These are phyloP conservation scores for Paramormyrops hopkinsi DNA, from an alignment of 2,797 vertebrate genomes.

Conservation along the genomic window DNA sequence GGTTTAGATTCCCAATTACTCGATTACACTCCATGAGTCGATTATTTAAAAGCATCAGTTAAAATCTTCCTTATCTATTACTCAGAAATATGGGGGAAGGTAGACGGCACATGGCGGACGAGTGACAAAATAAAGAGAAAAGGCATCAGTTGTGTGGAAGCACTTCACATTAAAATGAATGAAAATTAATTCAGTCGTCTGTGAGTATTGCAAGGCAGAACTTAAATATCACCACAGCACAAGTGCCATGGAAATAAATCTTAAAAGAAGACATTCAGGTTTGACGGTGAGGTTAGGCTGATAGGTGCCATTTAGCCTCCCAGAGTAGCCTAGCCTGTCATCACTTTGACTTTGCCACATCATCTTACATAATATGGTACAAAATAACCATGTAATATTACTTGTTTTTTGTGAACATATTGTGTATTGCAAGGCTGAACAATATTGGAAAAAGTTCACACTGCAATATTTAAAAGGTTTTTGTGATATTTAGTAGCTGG, in stretches of 20 bases:
- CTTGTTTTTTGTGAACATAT: neutral
- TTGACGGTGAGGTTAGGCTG: neutral
- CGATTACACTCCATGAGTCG: neutral
- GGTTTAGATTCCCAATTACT: neutral
- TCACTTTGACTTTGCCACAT: neutral
- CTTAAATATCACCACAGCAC: neutral
- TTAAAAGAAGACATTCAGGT: neutral
- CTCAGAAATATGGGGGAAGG: neutral
- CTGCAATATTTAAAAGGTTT: neutral
- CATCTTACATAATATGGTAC: neutral
- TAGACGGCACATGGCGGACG: neutral
- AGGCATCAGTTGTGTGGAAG: neutral
- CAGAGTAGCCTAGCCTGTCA: neutral
- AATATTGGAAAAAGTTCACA: neutral
- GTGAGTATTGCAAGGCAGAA: neutral
- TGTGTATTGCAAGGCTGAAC: neutral
- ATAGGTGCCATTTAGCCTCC: neutral
- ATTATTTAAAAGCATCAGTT: neutral
- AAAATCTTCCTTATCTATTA: neutral
- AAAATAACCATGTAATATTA: neutral
- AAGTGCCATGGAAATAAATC: neutral
- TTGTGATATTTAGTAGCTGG: neutral
- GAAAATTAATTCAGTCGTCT: neutral
- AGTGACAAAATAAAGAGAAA: neutral
- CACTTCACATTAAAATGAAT: neutral